Evolutionary conservation across 2,888 invertebrate species (phyloP).

Genomic region (Eupithecia subfuscata): DNA sequence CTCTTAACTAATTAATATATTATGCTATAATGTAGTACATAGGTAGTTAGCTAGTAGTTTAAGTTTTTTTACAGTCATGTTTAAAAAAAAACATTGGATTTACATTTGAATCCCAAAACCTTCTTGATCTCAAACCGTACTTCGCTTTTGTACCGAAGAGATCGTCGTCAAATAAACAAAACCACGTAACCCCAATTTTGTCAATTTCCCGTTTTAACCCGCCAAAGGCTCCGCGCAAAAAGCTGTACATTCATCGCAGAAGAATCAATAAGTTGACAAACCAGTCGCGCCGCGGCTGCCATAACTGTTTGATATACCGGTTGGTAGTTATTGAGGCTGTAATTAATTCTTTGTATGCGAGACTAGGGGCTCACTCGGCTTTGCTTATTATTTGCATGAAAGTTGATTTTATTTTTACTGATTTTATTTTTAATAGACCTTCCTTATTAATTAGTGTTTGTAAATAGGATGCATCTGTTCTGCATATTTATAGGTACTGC

Average conservation of each 20-base stretch:
- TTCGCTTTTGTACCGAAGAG: background rate
- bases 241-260: constrained; percentile 20
- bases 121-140: background rate
- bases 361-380: background rate
- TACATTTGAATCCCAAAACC: too few relatives aligned
- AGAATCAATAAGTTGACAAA: constrained; percentile 44
- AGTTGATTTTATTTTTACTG: background rate
- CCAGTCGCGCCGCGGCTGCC: constrained; percentile 33
- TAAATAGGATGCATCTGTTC: background rate
- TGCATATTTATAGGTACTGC: background rate
- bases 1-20: too few relatives aligned
- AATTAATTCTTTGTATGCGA: constrained; percentile 15
- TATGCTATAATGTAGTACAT: too few relatives aligned
- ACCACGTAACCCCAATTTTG: background rate
- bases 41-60: too few relatives aligned
- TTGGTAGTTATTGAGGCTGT: constrained; percentile 26
- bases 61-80: too few relatives aligned
- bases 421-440: background rate
- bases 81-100: too few relatives aligned
- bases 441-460: background rate
- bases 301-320: constrained; percentile 43
- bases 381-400: background rate
- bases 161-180: background rate
- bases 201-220: constrained; percentile 10
- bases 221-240: constrained; percentile 16